phyloP scores from a whole-genome alignment of 2,113 vertebrate species.

The Capreolus pygargus region DNA sequence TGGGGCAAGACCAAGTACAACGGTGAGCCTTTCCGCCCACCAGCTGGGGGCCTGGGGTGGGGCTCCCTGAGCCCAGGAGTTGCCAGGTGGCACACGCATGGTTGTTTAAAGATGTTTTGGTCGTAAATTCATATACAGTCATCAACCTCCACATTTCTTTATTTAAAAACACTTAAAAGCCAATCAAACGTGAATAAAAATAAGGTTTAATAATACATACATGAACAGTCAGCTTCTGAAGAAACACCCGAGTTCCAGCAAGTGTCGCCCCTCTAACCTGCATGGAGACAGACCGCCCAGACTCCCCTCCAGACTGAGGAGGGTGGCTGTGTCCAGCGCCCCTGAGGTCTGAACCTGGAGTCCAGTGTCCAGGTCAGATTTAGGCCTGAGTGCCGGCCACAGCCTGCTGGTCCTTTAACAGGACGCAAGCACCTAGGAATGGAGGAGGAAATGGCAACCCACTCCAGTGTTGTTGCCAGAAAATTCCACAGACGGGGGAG shows the following conservation, averaged over 20 bases:
- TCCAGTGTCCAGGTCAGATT: not conserved
- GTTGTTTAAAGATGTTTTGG: not conserved
- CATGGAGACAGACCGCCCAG: not conserved
- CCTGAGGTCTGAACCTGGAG: not conserved
- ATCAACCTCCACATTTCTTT: not conserved
- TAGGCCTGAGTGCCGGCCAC: not conserved
- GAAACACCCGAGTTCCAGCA: not conserved
- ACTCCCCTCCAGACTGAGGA: not conserved
- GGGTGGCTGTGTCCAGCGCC: accelerated
- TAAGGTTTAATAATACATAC: not conserved
- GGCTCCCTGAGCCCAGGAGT: not conserved
- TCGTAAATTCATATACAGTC: not conserved
- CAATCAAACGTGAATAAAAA: not conserved
- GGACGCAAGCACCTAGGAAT: not conserved
- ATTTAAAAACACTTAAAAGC: not conserved
- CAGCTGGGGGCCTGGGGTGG: not conserved
- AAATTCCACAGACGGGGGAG: not conserved
- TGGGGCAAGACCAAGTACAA: conserved; percentile 87
- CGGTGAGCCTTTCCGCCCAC: conserved; percentile 64
- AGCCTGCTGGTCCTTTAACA: not conserved
- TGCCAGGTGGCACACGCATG: accelerated
- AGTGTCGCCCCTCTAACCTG: not conserved
- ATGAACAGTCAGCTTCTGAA: not conserved
- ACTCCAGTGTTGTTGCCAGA: not conserved
- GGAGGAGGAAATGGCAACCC: not conserved